Base-by-base conservation (phyloP, 1,140 invertebrate genomes). In the Aphelenchoides fujianensis region DNA sequence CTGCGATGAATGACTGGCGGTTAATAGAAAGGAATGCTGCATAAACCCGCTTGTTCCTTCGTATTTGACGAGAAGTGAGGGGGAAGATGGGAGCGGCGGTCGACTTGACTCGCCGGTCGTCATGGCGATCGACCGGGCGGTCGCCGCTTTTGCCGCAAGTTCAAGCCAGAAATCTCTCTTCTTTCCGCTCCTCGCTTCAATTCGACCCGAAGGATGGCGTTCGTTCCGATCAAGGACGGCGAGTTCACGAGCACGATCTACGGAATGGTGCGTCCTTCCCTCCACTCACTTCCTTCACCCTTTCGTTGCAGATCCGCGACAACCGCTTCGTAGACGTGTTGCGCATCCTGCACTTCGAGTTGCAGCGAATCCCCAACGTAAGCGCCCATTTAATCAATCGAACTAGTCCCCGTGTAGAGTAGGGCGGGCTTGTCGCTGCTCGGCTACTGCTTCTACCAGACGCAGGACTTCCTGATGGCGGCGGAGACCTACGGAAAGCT, bases 401-500 rank as follows among this genome's bases (percentile, higher is more conserved):
- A n/a, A n/a, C 68, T 52, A 12, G 23, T 12, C 12, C 30, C 31
- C 48, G 83, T 82, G 83, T 80, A 92, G 90, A 90, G 91, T 81
- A 88, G 95, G 80, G 92, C 94, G 61, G 95, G 92, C 16, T 85
- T 98, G 23, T 98, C 95, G 0, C 88, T 98, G 0, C 87, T 98
- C 31, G 95, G 91, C 0, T 95, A 95, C 84, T 97, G 94, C 85
- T 95, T 97, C 85, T 98, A 92, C 86, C 91, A 96, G 81, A 91
- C 72, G 7, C 82, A 84, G 62, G 81, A 83, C 53, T 98, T 94
- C 86, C 88, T 91, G 19, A 92, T 93, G 87, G 94, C 96, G 31
- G 91, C 94, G 1, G 91, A 91, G 80, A 95, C 92, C 84, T 99
- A 98, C 83, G 95, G 97, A 86, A 93, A 96, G 85, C 86, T 99